Base-by-base conservation (phyloP, 2,113 vertebrate genomes). In the Apodemus sylvaticus region DNA sequence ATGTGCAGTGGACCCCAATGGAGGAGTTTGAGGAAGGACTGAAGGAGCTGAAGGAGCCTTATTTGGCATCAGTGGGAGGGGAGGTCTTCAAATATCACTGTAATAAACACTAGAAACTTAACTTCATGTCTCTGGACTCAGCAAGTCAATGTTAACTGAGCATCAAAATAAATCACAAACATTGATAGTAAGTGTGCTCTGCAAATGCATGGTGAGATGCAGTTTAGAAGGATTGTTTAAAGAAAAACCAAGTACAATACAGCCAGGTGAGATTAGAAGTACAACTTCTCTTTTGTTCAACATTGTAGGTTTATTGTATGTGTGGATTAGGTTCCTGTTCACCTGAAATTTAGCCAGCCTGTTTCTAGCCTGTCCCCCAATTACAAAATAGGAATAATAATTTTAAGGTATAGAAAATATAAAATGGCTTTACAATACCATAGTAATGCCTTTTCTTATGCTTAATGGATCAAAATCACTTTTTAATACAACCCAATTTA, bases 91-190 rank as follows among this genome's bases (percentile, higher is more conserved):
- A 53, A 91, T 53, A 70, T 24, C 45, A 87, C 8, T 62, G 42
- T 79, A 58, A 45, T 3, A 7, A 90, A 68, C 19, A 36, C 55
- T 34, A 42, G 42, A 62, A 62, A 4, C 13, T 78, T 91, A 60
- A 71, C 45, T 70, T 82, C 8, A 9, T 87, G 31, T 89, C 87
- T 94, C 92, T 81, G 55, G 79, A 79, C 91, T 91, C 82, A 89
- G 58, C 29, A 88, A 95, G 48, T 1, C 36, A 64, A 16, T 42
- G 34, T 90, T 83, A 79, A 76, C 29, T 79, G 70, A 71, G 26
- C 45, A 62, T 9, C 51, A 20, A 71, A 26, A n/a, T 24, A 88
- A 82, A n/a, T 70, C 68, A 93, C 55, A 51, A 71, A 81, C 31
- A 26, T 42, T 26, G 31, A 68, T 60, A 66, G 58, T 22, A 76